phyloP scores from a whole-genome alignment of 2,888 invertebrate species.

The Cephus pygmeus region DNA sequence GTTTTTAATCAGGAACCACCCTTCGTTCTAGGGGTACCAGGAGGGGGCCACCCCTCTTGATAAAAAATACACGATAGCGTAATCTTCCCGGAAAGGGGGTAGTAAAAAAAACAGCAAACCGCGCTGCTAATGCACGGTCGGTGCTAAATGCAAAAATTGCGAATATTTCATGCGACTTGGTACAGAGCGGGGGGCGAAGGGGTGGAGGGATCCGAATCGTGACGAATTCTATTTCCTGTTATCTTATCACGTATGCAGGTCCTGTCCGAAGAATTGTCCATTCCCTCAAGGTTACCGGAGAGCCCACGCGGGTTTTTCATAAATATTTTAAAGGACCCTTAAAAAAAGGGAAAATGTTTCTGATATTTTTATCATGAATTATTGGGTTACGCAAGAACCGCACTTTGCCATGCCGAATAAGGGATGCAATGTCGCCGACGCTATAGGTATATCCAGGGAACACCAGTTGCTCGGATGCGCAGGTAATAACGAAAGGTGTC shows the following conservation, averaged over 20 bases:
- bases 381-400: not conserved
- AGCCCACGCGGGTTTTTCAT: not conserved
- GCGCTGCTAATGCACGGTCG: constrained; percentile 34
- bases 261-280: not conserved
- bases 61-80: constrained; percentile 52
- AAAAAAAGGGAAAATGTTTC: not conserved
- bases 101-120: constrained; percentile 23
- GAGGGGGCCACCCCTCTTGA: constrained; percentile 20
- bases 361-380: not conserved
- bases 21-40: not conserved
- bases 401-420: constrained; percentile 19
- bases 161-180: constrained; percentile 39
- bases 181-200: not conserved
- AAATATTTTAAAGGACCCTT: not conserved
- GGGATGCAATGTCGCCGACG: constrained; percentile 18
- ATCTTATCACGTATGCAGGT: too few species aligned
- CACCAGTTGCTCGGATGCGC: constrained; percentile 51
- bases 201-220: constrained; percentile 14
- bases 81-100: constrained; percentile 43
- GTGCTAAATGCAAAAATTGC: constrained; percentile 30
- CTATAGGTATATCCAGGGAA: constrained; percentile 30
- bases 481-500: constrained; percentile 29
- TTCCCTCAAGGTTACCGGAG: not conserved
- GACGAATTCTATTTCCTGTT: constrained; percentile 38
- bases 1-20: constrained; percentile 42